Evolutionary conservation across 2,888 invertebrate species (phyloP).

Genomic region (Scrobipalpa costella): DNA sequence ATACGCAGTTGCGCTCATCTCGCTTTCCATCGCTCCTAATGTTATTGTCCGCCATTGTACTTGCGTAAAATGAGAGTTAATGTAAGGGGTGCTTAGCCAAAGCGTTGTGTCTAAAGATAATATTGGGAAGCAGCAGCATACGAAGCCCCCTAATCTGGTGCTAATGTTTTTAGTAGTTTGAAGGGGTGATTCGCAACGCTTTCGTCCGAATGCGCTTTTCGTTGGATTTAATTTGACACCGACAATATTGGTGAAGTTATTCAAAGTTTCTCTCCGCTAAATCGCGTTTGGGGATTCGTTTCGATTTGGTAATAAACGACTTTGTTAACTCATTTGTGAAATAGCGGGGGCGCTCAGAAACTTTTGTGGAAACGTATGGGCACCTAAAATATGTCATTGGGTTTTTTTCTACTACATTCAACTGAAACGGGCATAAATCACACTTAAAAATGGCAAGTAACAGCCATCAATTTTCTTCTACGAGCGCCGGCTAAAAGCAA

Average conservation of each 20-base stretch:
- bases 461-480: constrained; percentile 17
- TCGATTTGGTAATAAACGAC: constrained; percentile 19
- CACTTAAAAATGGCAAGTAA: constrained; percentile 17
- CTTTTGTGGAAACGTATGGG: not conserved
- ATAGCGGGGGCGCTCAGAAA: not conserved
- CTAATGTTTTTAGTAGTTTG: constrained; percentile 48
- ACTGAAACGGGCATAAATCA: constrained; percentile 6
- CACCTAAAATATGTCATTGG: not conserved
- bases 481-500: constrained; percentile 27
- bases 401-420: constrained; percentile 5
- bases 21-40: constrained; percentile 43
- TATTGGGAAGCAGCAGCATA: constrained; percentile 43
- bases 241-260: constrained; percentile 29
- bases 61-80: constrained; percentile 36
- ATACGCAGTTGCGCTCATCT: constrained; percentile 24
- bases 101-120: constrained; percentile 42
- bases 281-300: constrained; percentile 17
- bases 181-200: constrained; percentile 63
- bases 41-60: constrained; percentile 31
- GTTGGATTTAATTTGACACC: constrained; percentile 51
- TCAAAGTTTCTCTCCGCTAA: constrained; percentile 16
- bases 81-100: constrained; percentile 41
- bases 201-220: constrained; percentile 57
- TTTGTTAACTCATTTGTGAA: constrained; percentile 19
- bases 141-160: constrained; percentile 54